phyloP scores from a whole-genome alignment of 2,113 vertebrate species.

The Platycercus adscitus region DNA sequence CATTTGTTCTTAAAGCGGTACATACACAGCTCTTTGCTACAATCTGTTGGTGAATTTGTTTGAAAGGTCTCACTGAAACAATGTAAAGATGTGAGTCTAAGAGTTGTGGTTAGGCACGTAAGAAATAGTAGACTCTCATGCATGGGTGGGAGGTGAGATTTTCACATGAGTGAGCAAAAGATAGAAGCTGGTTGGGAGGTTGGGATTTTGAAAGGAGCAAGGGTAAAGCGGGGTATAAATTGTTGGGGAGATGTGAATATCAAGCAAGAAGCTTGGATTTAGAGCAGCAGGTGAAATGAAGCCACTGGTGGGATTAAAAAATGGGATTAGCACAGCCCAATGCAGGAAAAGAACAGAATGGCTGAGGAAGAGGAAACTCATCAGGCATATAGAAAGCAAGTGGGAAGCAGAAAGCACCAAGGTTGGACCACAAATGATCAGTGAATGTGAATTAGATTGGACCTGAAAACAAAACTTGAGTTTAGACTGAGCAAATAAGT shows the following conservation, averaged over 20 bases:
- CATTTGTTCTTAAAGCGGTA: background rate
- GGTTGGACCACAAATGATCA: background rate
- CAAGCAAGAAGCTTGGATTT: background rate
- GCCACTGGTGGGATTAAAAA: background rate
- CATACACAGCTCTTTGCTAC: background rate
- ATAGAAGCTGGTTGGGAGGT: background rate
- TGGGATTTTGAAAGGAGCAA: background rate
- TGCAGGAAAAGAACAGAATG: background rate
- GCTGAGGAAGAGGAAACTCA: background rate
- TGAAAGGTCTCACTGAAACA: background rate
- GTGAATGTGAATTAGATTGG: background rate
- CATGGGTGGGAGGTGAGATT: background rate
- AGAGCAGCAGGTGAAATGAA: background rate
- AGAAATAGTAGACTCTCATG: background rate
- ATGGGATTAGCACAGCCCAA: background rate
- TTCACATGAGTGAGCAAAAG: background rate
- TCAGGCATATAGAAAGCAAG: background rate
- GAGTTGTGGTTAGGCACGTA: background rate
- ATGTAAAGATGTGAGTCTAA: background rate
- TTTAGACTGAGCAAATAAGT: background rate
- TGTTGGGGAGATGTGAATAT: background rate
- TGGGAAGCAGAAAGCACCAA: background rate
- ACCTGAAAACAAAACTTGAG: background rate
- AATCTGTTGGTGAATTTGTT: background rate
- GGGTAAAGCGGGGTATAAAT: background rate